Evolutionary conservation across 2,888 invertebrate species (phyloP).

Genomic region (Acrobasis consociella): DNA sequence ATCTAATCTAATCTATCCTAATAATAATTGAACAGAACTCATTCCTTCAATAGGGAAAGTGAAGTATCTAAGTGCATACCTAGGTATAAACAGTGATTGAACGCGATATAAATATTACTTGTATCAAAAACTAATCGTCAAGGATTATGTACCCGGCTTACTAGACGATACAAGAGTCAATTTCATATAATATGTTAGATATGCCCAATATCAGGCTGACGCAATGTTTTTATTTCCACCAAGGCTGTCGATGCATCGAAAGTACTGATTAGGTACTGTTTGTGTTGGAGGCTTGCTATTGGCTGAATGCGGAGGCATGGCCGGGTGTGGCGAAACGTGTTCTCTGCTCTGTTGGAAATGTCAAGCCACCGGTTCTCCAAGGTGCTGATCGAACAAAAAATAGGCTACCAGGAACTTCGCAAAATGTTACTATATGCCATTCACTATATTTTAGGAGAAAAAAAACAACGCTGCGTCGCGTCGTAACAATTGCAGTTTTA

Average conservation of each 20-base stretch:
- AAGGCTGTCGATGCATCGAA: constrained; percentile 72
- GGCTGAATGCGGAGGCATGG: constrained; percentile 71
- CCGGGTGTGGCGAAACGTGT: constrained; percentile 75
- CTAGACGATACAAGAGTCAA: too few relatives aligned
- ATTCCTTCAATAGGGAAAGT: too few relatives aligned
- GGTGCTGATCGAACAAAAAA: constrained; percentile 46
- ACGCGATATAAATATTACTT: too few relatives aligned
- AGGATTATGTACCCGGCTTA: too few relatives aligned
- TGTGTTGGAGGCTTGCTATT: constrained; percentile 64
- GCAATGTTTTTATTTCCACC: constrained; percentile 60
- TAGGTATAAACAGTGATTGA: too few relatives aligned
- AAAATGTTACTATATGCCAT: constrained; percentile 3
- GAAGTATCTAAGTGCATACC: too few relatives aligned
- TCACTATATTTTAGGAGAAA: background rate
- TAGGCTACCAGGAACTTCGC: constrained; percentile 44
- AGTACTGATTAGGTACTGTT: constrained; percentile 58
- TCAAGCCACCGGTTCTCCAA: constrained; percentile 41
- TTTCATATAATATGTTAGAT: background rate
- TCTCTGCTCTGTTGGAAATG: constrained; percentile 49
- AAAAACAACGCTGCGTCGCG: background rate
- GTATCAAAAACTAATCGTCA: too few relatives aligned
- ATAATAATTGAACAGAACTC: too few relatives aligned
- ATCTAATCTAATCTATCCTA: too few relatives aligned
- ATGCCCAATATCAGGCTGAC: constrained; percentile 44
- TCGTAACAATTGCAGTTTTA: background rate